Evolutionary conservation across 2,888 invertebrate species (phyloP).

Genomic region (Morinoia aosen): DNA sequence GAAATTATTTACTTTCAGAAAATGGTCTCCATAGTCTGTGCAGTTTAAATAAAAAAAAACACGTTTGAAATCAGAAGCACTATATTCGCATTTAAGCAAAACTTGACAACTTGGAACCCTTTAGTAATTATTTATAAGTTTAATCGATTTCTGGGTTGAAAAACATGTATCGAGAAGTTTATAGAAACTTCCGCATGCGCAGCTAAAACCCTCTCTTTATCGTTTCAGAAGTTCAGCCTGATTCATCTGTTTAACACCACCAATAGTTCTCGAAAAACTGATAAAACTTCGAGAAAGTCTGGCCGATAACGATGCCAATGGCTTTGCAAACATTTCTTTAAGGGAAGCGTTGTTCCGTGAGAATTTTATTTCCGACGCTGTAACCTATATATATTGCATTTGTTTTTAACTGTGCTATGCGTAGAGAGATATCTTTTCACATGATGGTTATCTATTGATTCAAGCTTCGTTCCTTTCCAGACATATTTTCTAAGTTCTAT

Average conservation of each 20-base stretch:
- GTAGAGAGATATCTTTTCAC: not conserved
- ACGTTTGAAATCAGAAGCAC: not conserved
- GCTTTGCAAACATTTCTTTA: not conserved
- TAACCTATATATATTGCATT: not conserved
- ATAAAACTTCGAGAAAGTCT: not conserved
- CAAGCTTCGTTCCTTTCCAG: not conserved
- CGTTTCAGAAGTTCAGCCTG: not conserved
- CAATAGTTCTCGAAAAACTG: not conserved
- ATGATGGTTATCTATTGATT: not conserved
- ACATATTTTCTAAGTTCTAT: too few relatives aligned
- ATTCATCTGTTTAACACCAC: not conserved
- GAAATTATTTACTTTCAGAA: not conserved
- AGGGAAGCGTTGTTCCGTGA: not conserved
- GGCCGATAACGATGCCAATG: not conserved
- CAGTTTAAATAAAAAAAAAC: not conserved
- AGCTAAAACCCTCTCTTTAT: not conserved
- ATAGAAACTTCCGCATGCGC: not conserved
- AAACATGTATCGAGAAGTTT: not conserved
- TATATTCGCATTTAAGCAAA: not conserved
- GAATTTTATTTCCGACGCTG: not conserved
- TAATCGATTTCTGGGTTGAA: not conserved
- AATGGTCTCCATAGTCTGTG: not conserved
- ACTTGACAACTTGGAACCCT: not conserved
- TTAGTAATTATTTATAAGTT: not conserved
- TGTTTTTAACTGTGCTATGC: not conserved